Conservation (phyloP, 2,797 vertebrate species). For the Pelodytes ibericus region DNA sequence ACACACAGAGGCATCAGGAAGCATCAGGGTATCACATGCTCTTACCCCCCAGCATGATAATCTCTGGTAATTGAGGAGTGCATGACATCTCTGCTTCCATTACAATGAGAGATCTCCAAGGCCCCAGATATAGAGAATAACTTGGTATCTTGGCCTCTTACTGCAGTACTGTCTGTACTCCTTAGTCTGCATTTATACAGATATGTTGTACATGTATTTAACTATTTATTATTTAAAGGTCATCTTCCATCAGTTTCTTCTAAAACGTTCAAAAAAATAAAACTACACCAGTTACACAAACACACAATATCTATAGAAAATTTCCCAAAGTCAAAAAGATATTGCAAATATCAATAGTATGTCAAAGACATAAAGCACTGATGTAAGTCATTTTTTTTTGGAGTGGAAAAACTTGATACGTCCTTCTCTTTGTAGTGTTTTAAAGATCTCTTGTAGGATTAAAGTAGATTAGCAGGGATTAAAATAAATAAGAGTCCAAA, state of each 20-base stretch:
- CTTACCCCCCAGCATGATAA: too few species aligned
- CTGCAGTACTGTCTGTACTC: too few species aligned
- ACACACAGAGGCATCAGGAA: too few species aligned
- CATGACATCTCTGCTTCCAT: too few species aligned
- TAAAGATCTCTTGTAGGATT: slow-evolving; percentile 12
- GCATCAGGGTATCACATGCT: too few species aligned
- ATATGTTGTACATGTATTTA: too few species aligned
- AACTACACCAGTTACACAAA: not conserved
- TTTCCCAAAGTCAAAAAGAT: not conserved
- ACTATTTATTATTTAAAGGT: too few species aligned
- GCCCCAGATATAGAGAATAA: too few species aligned
- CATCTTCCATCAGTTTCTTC: not conserved
- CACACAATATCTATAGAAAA: not conserved
- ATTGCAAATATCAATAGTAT: not conserved
- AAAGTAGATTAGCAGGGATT: slow-evolving; percentile 8
- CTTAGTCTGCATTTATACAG: too few species aligned
- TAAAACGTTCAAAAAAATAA: not conserved
- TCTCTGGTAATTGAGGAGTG: too few species aligned
- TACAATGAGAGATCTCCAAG: too few species aligned
- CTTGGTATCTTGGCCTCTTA: too few species aligned
- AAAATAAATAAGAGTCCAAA: not conserved
- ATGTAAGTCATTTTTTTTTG: not conserved
- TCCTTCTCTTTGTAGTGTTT: slow-evolving; percentile 1
- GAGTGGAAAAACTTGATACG: not conserved
- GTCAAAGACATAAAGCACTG: not conserved